These are phyloP conservation scores for Acrobasis repandana DNA, from an alignment of 2,888 invertebrate genomes.

Conservation along the genomic window DNA sequence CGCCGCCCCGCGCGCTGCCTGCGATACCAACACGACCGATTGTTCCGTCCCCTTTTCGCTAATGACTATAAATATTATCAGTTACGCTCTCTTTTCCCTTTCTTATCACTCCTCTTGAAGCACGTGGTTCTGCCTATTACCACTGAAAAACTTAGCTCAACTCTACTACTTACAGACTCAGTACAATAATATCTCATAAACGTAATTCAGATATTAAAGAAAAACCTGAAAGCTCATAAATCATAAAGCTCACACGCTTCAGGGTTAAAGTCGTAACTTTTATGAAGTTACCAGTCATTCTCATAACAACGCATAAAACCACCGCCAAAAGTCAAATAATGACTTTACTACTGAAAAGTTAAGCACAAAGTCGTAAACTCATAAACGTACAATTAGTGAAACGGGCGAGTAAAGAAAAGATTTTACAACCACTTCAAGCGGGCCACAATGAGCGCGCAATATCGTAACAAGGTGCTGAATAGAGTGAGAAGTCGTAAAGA, in stretches of 20 bases:
- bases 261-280: slow-evolving; percentile 23
- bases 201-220: background rate
- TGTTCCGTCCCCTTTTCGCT: slow-evolving; percentile 83
- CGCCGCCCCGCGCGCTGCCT: slow-evolving; percentile 83
- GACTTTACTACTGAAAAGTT: slow-evolving; percentile 72
- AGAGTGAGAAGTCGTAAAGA: slow-evolving; percentile 84
- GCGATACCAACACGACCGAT: slow-evolving; percentile 66
- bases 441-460: slow-evolving; percentile 81
- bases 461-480: slow-evolving; percentile 84
- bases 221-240: slow-evolving; percentile 13
- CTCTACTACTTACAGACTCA: background rate
- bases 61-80: slow-evolving; percentile 82
- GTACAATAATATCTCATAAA: background rate
- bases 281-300: slow-evolving; percentile 34
- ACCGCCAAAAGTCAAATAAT: slow-evolving; percentile 67
- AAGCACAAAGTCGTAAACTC: slow-evolving; percentile 80
- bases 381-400: slow-evolving; percentile 83
- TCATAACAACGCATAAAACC: slow-evolving; percentile 41
- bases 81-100: slow-evolving; percentile 75
- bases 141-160: slow-evolving; percentile 17
- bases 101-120: slow-evolving; percentile 71
- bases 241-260: slow-evolving; percentile 15
- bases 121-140: slow-evolving; percentile 56
- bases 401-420: slow-evolving; percentile 82
- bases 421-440: slow-evolving; percentile 81